phyloP scores from a whole-genome alignment of 1,140 invertebrate genomes.

The Pteromalus puparum region DNA sequence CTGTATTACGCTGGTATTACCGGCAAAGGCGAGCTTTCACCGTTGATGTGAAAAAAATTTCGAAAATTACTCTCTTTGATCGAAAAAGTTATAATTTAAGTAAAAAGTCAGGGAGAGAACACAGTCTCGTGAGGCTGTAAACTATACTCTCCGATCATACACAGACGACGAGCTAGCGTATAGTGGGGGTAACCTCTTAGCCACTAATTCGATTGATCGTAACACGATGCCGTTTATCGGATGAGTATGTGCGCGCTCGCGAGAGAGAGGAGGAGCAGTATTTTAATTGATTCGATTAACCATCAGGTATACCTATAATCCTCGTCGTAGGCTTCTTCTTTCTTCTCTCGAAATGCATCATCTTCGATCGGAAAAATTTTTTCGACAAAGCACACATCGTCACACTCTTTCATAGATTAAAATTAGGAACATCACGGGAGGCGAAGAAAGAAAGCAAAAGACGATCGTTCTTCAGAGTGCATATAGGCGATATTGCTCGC shows the following conservation, averaged over 20 bases:
- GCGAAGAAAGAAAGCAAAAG: not conserved
- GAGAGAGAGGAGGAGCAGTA: constrained; percentile 59
- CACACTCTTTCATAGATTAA: not conserved
- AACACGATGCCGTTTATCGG: constrained; percentile 66
- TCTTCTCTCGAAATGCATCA: not conserved
- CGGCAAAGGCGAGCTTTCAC: too few species aligned
- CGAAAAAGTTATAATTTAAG: too few species aligned
- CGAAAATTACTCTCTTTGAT: too few species aligned
- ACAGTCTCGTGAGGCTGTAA: too few species aligned
- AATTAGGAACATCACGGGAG: constrained; percentile 19
- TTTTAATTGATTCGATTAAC: constrained; percentile 70
- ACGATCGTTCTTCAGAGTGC: not conserved
- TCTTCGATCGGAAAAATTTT: too few species aligned
- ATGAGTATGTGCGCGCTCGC: constrained; percentile 58
- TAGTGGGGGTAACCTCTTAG: constrained; percentile 49
- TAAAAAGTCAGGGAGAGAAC: too few species aligned
- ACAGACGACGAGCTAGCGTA: not conserved
- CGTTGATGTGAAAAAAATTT: too few species aligned
- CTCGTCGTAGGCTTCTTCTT: too few species aligned
- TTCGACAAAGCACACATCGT: too few species aligned
- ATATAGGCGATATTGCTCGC: too few species aligned
- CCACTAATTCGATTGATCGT: constrained; percentile 65
- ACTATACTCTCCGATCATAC: not conserved
- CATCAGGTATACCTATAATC: constrained; percentile 32
- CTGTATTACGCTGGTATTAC: too few species aligned